phyloP scores from a whole-genome alignment of 2,888 invertebrate species.

The Chirona hameri region DNA sequence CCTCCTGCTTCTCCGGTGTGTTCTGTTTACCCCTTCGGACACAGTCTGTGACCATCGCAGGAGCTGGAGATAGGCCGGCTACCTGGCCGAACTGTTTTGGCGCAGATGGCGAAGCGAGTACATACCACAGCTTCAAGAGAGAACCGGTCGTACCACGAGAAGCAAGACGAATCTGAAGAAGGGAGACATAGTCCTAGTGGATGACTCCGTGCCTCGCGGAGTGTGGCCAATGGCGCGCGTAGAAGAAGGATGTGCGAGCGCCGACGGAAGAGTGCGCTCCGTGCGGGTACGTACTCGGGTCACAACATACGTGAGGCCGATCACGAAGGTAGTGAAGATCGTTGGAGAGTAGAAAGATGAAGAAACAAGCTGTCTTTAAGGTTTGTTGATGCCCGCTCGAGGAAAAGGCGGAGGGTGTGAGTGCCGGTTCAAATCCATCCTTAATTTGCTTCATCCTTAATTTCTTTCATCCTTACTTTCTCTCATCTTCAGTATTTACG shows the following conservation, averaged over 20 bases:
- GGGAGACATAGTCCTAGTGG: slow-evolving; percentile 7
- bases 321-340: background rate
- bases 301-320: background rate
- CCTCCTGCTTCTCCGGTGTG: slow-evolving; percentile 13
- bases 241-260: background rate
- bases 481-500: no score
- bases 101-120: slow-evolving; percentile 24
- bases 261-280: background rate
- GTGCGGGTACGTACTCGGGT: background rate
- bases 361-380: no score
- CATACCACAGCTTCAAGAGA: background rate
- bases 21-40: background rate
- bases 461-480: no score
- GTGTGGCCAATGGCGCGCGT: background rate
- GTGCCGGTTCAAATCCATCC: no score
- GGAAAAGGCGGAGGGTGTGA: no score
- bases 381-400: no score
- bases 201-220: background rate
- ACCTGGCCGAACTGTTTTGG: slow-evolving; percentile 30
- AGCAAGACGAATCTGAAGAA: background rate
- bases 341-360: no score
- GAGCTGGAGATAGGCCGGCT: slow-evolving; percentile 27
- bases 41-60: background rate
- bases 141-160: background rate
- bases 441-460: no score